Base-by-base conservation (phyloP, 2,888 invertebrate genomes). In the Philopedon plagiatum region DNA sequence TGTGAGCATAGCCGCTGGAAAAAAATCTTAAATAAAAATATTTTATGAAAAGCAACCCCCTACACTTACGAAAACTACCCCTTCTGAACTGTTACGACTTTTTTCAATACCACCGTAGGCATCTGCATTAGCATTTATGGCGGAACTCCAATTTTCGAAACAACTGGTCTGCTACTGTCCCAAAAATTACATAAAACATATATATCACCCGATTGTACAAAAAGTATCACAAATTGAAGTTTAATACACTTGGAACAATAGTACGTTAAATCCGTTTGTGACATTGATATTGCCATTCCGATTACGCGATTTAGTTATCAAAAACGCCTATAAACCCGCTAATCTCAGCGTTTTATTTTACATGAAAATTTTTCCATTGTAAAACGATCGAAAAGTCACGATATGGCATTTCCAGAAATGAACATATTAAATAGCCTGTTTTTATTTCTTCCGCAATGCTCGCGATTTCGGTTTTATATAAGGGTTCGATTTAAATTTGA, bases 351-450 rank as follows among this genome's bases (percentile, higher is more conserved):
- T 49, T 49, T 18, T 9, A 49, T 49, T 49, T 26, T 23, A 26
- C 49, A 26, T 49, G 23, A 23, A 49, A 26, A n/a, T 44, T 54
- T 77, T 54, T 56, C 23, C 18, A 21, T 46, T 32, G 26, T 34
- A 29, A 29, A 21, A 13, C 56, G 41, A 13, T 23, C 39, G 13
- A 44, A 19, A 70, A 51, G 19, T 44, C 39, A 41, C 21, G 21
- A 15, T 60, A 44, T 44, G 60, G 29, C 26, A 60, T 39, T 60
- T 44, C 23, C 23, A 23, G 23, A 57, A 11, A 13, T 56, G 37
- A 37, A 21, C 34, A 37, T 41, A 37, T 39, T 58, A 58, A 57
- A 57, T 58, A 1, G 34, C 13, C 39, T 34, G 21, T n/a, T 51
- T 51, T 51, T n/a, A 46, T 11, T 46, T 46, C 21, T 23, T 4